phyloP scores from a whole-genome alignment of 1,140 invertebrate genomes.

The Drosophila tani region DNA sequence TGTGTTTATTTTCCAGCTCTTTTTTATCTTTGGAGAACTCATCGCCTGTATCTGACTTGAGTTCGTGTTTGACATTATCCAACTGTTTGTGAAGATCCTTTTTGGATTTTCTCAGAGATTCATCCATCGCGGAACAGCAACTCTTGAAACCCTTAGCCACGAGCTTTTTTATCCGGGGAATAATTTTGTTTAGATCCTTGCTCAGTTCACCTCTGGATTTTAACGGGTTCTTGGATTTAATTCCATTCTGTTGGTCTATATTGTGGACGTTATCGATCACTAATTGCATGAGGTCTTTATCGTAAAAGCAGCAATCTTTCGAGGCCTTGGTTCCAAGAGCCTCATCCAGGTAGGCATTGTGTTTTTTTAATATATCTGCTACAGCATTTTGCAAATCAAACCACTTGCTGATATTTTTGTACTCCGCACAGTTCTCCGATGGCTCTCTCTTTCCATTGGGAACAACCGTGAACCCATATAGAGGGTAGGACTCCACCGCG shows the following conservation, averaged over 20 bases:
- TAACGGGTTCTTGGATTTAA: neutral
- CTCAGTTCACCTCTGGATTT: slow-evolving; percentile 25
- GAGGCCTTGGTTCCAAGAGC: neutral
- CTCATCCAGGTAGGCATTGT: neutral
- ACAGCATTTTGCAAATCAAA: slow-evolving; percentile 30
- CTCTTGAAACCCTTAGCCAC: slow-evolving; percentile 1
- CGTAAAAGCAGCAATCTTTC: slow-evolving; percentile 39
- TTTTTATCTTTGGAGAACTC: neutral
- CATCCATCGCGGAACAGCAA: slow-evolving; percentile 38
- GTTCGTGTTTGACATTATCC: neutral
- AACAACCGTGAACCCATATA: neutral
- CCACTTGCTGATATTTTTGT: slow-evolving; percentile 39
- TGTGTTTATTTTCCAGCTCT: slow-evolving; percentile 1
- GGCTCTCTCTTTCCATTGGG: neutral
- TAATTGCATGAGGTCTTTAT: slow-evolving; percentile 19
- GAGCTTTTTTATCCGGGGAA: slow-evolving; percentile 18
- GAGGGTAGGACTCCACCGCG: neutral
- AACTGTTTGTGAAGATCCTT: slow-evolving; percentile 14
- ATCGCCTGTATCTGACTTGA: neutral
- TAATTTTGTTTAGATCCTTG: slow-evolving; percentile 38
- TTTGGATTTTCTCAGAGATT: slow-evolving; percentile 18
- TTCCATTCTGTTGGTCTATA: neutral
- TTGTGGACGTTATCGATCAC: slow-evolving; percentile 23
- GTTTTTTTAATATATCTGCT: neutral
- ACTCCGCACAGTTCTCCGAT: neutral